phyloP scores from a whole-genome alignment of 1,140 invertebrate genomes.

The Copidosoma floridanum region DNA sequence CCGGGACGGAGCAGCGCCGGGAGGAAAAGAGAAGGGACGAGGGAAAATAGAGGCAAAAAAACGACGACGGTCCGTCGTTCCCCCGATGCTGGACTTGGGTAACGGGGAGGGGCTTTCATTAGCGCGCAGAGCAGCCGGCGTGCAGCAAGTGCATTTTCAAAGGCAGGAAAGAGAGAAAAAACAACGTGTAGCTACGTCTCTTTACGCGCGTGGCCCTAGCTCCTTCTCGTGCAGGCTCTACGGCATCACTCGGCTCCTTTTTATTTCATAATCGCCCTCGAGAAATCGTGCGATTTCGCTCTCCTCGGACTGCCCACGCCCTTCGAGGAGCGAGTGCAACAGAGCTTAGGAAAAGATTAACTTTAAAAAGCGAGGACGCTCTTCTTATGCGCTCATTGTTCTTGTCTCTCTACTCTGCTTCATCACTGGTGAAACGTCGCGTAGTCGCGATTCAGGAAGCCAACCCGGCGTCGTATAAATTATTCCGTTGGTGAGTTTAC shows the following conservation, averaged over 20 bases:
- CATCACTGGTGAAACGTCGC: neutral
- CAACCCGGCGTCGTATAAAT: too few relatives aligned
- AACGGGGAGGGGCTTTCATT: neutral
- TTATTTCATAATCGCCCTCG: neutral
- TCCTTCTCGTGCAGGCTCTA: too few relatives aligned
- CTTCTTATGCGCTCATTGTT: neutral
- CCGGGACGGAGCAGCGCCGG: too few relatives aligned
- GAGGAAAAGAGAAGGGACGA: neutral
- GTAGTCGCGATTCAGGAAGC: neutral
- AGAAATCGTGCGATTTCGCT: neutral
- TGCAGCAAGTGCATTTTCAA: neutral
- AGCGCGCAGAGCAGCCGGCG: neutral
- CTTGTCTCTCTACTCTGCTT: too few relatives aligned
- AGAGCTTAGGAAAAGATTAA: neutral
- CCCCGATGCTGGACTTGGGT: too few relatives aligned
- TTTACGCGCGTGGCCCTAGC: too few relatives aligned
- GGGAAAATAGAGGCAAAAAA: neutral
- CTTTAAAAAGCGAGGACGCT: neutral
- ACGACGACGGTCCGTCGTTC: neutral
- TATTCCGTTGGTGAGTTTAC: neutral
- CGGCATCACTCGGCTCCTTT: neutral
- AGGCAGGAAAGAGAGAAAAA: too few relatives aligned
- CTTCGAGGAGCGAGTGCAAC: neutral
- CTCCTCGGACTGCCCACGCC: too few relatives aligned
- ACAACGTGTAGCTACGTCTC: too few relatives aligned